Conservation (phyloP, 2,113 vertebrate species). For the Entomyzon cyanotis region DNA sequence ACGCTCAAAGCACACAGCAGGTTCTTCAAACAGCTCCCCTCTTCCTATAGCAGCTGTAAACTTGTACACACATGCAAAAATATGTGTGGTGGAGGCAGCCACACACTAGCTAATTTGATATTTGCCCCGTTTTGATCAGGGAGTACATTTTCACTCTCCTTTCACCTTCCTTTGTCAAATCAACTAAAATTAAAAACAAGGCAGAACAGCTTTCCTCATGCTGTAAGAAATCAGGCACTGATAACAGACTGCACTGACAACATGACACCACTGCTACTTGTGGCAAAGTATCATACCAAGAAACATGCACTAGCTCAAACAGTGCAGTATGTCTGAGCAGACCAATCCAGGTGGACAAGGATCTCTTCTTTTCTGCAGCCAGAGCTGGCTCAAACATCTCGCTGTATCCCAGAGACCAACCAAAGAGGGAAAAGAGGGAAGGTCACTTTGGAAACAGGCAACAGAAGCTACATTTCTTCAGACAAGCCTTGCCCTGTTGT, state of each 20-base stretch:
- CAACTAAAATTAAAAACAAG: not conserved
- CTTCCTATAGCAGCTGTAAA: not conserved
- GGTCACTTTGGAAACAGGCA: not conserved
- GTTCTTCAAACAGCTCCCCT: not conserved
- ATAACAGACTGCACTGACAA: not conserved
- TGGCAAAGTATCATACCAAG: not conserved
- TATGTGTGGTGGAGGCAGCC: not conserved
- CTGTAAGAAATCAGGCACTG: not conserved
- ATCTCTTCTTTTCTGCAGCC: not conserved
- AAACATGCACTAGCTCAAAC: not conserved
- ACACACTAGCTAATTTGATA: not conserved
- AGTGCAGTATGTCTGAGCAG: not conserved
- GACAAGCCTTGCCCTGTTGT: not conserved
- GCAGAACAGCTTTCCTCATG: not conserved
- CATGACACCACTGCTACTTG: rapidly evolving
- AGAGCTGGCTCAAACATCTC: not conserved
- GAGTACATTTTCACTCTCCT: not conserved
- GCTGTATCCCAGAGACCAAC: not conserved
- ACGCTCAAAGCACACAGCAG: not conserved
- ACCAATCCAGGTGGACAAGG: not conserved
- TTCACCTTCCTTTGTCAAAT: not conserved
- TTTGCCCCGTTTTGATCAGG: not conserved
- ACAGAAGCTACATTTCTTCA: not conserved
- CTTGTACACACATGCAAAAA: not conserved
- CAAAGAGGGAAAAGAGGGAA: not conserved